phyloP scores from a whole-genome alignment of 2,113 vertebrate genomes.

The Stigmatopora argus region DNA sequence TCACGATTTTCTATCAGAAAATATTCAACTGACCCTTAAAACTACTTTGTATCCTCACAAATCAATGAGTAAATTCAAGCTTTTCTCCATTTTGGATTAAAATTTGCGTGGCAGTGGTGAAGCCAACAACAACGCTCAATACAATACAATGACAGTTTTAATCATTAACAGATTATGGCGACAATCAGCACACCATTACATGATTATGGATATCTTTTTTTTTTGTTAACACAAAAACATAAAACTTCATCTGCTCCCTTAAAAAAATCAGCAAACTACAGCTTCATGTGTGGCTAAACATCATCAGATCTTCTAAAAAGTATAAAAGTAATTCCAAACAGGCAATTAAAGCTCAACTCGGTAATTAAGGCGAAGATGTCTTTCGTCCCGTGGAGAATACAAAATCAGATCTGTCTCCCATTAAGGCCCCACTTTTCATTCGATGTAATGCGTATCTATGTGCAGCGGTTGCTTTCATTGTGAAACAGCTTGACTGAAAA shows the following conservation, averaged over 20 bases:
- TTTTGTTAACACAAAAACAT: not conserved
- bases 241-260: slow-evolving; percentile 18
- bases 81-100: too few species aligned
- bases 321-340: slow-evolving; percentile 73
- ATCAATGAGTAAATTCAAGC: too few species aligned
- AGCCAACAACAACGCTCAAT: too few species aligned
- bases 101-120: too few species aligned
- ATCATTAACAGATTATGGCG: not conserved
- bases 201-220: not conserved
- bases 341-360: slow-evolving; percentile 72
- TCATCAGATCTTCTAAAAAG: slow-evolving; percentile 35
- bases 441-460: slow-evolving; percentile 17
- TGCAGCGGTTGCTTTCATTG: slow-evolving; percentile 50
- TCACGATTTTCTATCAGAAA: too few species aligned
- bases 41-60: too few species aligned
- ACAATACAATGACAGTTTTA: too few species aligned
- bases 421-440: slow-evolving; percentile 25
- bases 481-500: slow-evolving; percentile 75
- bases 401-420: slow-evolving; percentile 58
- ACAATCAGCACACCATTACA: not conserved
- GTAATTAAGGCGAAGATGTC: slow-evolving; percentile 71
- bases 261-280: slow-evolving; percentile 18
- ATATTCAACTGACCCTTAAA: too few species aligned
- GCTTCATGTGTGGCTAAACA: slow-evolving; percentile 65
- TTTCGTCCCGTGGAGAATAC: slow-evolving; percentile 54